phyloP scores from a whole-genome alignment of 1,140 invertebrate species.

The Caenorhabditis briggsae region DNA sequence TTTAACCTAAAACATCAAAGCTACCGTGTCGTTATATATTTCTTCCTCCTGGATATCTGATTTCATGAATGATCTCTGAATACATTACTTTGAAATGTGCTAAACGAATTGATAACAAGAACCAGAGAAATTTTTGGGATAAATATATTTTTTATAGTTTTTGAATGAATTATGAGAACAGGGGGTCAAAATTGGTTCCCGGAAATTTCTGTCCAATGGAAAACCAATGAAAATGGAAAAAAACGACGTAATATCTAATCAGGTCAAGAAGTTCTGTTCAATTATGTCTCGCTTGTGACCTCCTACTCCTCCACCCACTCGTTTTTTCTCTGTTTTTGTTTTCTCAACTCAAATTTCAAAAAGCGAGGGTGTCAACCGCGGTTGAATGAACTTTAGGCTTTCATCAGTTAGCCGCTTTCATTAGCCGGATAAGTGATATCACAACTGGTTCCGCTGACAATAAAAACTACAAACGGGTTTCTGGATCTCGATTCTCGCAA shows the following conservation, averaged over 20 bases:
- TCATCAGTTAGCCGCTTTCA: not conserved
- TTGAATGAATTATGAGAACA: not conserved
- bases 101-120: too few relatives aligned
- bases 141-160: too few relatives aligned
- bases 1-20: too few relatives aligned
- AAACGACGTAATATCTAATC: slow-evolving; percentile 10
- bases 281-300: not conserved
- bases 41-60: too few relatives aligned
- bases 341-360: not conserved
- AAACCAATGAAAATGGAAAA: not conserved
- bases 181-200: slow-evolving; percentile 12
- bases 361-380: not conserved
- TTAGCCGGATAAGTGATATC: slow-evolving; percentile 31
- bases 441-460: slow-evolving; percentile 39
- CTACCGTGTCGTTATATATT: too few relatives aligned
- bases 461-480: slow-evolving; percentile 43
- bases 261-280: slow-evolving; percentile 43
- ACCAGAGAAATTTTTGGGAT: too few relatives aligned
- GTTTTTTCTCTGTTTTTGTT: not conserved
- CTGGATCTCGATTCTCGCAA: slow-evolving; percentile 34
- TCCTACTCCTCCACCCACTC: not conserved
- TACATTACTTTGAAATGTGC: too few relatives aligned
- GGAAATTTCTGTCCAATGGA: not conserved
- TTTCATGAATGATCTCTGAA: too few relatives aligned
- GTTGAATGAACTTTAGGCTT: not conserved